Evolutionary conservation across 2,797 vertebrate species (phyloP).

Genomic region (Helostoma temminkii): DNA sequence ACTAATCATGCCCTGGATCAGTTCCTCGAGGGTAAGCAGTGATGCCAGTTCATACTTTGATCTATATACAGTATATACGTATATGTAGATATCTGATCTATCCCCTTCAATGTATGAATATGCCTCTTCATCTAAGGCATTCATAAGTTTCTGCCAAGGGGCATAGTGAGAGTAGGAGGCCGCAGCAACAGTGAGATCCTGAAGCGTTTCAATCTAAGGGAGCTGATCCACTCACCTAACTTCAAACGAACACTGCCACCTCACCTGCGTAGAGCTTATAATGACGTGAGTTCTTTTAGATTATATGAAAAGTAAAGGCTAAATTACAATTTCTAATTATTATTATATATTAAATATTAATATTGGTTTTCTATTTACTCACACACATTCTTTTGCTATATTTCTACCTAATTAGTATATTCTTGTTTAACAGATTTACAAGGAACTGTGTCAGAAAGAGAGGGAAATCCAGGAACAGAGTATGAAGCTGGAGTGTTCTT

Average conservation of each 20-base stretch:
- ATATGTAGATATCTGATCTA: no score
- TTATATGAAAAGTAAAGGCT: no score
- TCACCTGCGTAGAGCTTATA: conserved; percentile 80
- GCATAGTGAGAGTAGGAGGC: conserved; percentile 92
- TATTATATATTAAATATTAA: background rate
- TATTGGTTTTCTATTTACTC: no score
- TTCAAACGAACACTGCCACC: conserved; percentile 70
- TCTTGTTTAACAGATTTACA: conserved; percentile 77
- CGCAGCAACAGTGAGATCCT: conserved; percentile 91
- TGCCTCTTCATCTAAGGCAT: conserved; percentile 83
- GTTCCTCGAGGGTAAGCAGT: conserved; percentile 93
- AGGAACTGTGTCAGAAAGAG: conserved; percentile 79
- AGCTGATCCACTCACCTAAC: conserved; percentile 76
- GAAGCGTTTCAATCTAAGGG: conserved; percentile 87
- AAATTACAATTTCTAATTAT: no score
- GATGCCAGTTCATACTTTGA: no score
- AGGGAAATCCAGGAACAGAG: conserved; percentile 67
- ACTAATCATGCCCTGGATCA: conserved; percentile 98
- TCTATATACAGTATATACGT: no score
- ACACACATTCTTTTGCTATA: background rate
- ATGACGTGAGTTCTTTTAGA: conserved; percentile 84
- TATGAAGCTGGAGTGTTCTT: conserved; percentile 81
- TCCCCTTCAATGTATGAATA: no score
- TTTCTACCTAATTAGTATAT: conserved; percentile 2
- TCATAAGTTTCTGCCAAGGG: conserved; percentile 79